Base-by-base conservation (phyloP, 2,113 vertebrate species). In the Neodontobutis hainanensis region DNA sequence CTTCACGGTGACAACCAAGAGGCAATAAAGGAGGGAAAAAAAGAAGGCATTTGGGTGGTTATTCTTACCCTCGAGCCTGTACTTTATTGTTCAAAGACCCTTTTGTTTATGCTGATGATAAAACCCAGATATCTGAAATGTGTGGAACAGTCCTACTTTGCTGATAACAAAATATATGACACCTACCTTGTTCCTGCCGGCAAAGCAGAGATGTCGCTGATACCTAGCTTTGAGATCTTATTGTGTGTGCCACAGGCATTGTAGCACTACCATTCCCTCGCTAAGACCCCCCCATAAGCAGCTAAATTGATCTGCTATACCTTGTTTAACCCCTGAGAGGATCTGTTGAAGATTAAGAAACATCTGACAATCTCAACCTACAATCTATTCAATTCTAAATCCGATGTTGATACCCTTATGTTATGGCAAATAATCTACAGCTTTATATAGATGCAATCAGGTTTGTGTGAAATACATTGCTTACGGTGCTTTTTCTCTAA, bases 91-190 rank as follows among this genome's bases (percentile, higher is more conserved):
- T 85, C 82, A 89, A 90, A 84, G 75, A 58, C 58, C 52, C 57
- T 70, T 78, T 85, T 81, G 80, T 86, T 90, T 83, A 86, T 80
- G 77, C 78, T 46, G 14, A 75, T 83, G 83, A 81, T 85, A 72
- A 84, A 84, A 76, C 70, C 65, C 44, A 80, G 85, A 88, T 84
- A 80, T 82, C 51, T 77, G 67, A 68, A 82, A 85, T 87, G 72
- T n/a, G 35, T 57, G 53, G 66, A 73, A 55, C 59, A 69, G 78
- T 72, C 76, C 65, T 46, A n/a, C 70, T 35, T 49, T 57, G 55
- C 65, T 78, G 83, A 88, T 90, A 85, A 72, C 61, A 65, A 40
- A 67, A 68, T 66, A 65, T 89, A 82, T 78, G 78, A 80, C 77
- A 86, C 76, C 77, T 73, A 70, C 78, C 65, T 70, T 42, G 52